Conservation (phyloP, 2,113 vertebrate genomes). For the Taxidea taxus region DNA sequence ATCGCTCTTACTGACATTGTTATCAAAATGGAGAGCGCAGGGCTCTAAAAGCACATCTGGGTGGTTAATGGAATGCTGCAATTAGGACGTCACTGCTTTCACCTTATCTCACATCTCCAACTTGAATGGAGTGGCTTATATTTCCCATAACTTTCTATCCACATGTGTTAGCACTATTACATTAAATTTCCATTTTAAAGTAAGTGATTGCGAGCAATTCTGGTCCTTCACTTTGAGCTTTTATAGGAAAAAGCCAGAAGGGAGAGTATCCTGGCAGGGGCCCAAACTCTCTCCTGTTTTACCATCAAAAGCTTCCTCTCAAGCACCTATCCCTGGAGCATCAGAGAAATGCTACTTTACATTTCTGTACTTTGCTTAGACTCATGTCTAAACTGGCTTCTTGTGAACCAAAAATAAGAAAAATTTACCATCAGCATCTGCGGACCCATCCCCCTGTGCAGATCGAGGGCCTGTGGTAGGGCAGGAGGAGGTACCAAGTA, state of each 20-base stretch:
- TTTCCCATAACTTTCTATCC: background rate
- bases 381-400: background rate
- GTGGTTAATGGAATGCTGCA: background rate
- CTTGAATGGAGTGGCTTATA: background rate
- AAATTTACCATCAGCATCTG: background rate
- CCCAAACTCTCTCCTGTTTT: background rate
- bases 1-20: background rate
- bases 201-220: background rate
- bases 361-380: background rate
- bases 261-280: background rate
- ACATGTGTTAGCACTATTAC: background rate
- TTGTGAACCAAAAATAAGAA: background rate
- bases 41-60: background rate
- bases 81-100: background rate
- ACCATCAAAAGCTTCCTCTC: background rate
- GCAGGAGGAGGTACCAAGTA: background rate
- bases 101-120: background rate
- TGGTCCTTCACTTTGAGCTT: background rate
- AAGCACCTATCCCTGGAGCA: background rate
- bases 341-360: background rate
- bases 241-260: background rate
- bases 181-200: conserved; percentile 40
- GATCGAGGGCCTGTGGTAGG: background rate
- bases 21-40: background rate
- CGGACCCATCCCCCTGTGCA: background rate